Conservation (phyloP, 2,888 invertebrate species). For the Pristionchus mayeri region DNA sequence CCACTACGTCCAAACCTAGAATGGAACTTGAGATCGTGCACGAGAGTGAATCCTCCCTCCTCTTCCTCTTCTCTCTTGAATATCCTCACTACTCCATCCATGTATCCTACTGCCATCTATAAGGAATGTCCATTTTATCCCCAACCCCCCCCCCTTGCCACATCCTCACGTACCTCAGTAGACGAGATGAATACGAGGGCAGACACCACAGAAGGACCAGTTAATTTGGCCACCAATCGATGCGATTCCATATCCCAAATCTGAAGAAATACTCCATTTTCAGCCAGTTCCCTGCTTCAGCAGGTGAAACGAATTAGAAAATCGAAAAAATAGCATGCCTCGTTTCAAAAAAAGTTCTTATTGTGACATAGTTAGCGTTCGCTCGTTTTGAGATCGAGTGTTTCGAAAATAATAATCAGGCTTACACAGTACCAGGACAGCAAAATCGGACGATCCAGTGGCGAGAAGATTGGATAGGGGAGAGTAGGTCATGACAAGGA, state of each 20-base stretch:
- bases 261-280: conserved; percentile 8
- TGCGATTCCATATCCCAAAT: conserved; percentile 42
- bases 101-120: conserved; percentile 11
- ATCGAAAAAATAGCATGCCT: no score
- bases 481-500: conserved; percentile 42
- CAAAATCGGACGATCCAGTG: conserved; percentile 65
- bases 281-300: neutral
- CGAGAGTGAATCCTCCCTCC: conserved; percentile 33
- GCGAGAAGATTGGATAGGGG: conserved; percentile 53
- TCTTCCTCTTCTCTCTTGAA: conserved; percentile 20
- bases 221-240: conserved; percentile 30
- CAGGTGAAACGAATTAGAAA: no score
- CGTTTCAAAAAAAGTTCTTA: no score
- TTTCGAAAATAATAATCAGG: no score
- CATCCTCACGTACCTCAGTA: neutral
- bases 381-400: no score
- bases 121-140: no score
- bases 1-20: neutral
- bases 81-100: conserved; percentile 40
- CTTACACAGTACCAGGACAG: conserved; percentile 64
- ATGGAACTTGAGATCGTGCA: conserved; percentile 33
- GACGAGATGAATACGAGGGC: conserved; percentile 26
- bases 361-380: no score
- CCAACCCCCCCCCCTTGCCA: no score
- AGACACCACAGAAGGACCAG: conserved; percentile 44